These are phyloP conservation scores for Sthenelais limicola DNA, from an alignment of 2,888 invertebrate species.

Conservation along the genomic window DNA sequence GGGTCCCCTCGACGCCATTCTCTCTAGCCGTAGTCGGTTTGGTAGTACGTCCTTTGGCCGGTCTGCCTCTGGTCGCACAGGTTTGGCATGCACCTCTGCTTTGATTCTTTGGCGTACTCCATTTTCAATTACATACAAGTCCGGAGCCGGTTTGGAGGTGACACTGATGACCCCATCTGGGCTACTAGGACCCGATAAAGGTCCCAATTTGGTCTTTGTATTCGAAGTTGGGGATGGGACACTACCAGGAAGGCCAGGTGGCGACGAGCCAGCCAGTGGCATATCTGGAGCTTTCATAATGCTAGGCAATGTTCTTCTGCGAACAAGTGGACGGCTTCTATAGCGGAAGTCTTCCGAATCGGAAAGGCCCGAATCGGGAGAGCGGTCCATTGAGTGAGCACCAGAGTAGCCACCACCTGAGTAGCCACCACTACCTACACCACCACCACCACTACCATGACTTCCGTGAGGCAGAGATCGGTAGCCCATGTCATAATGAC, in stretches of 20 bases:
- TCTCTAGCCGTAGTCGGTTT: conserved; percentile 83
- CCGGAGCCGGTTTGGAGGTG: conserved; percentile 65
- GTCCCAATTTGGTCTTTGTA: too few relatives aligned
- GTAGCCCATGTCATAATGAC: too few relatives aligned
- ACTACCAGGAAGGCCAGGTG: too few relatives aligned
- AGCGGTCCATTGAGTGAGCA: conserved; percentile 54
- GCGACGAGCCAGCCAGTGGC: not conserved
- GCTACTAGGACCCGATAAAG: too few relatives aligned
- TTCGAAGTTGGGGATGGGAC: too few relatives aligned
- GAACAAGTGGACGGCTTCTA: conserved; percentile 57
- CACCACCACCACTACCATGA: not conserved
- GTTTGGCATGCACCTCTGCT: conserved; percentile 58
- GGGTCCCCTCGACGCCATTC: conserved; percentile 51
- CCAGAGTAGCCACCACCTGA: conserved; percentile 11
- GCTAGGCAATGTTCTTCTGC: conserved; percentile 68
- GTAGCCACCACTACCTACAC: not conserved
- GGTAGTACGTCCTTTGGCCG: conserved; percentile 72
- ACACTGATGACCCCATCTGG: conserved; percentile 55
- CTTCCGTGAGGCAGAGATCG: conserved; percentile 44
- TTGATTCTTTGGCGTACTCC: conserved; percentile 69
- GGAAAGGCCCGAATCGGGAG: conserved; percentile 68
- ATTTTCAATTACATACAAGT: conserved; percentile 70
- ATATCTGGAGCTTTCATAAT: conserved; percentile 56
- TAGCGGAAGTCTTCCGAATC: conserved; percentile 56
- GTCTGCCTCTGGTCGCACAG: conserved; percentile 19